A percentile compares a stretch with the other conserved stretches of the same genome.
These are phyloP conservation scores for Steinernema hermaphroditum DNA, from an alignment of 2,888 invertebrate species.

Conservation along the genomic window DNA sequence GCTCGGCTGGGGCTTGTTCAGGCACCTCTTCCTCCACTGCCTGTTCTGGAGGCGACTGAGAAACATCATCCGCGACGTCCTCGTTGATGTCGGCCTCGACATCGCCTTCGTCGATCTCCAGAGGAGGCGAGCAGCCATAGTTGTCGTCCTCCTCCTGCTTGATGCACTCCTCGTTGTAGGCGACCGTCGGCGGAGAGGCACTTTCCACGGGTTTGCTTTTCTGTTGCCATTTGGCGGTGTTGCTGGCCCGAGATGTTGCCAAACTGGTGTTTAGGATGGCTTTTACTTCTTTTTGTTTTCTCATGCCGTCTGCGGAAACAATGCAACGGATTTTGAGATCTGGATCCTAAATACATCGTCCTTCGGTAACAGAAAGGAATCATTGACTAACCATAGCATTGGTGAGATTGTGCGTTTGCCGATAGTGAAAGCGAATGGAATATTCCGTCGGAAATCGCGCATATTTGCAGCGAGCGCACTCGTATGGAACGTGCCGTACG, in stretches of 20 bases:
- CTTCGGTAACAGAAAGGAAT: neutral
- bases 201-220: neutral
- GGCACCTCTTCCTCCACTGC: neutral
- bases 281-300: neutral
- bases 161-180: neutral
- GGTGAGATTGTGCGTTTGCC: neutral
- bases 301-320: neutral
- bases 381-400: no score
- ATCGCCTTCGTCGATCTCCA: neutral
- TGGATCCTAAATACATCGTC: no score
- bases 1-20: neutral
- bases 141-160: neutral
- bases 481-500: neutral
- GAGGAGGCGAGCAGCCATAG: neutral
- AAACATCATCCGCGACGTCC: neutral
- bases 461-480: neutral
- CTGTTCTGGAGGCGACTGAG: neutral
- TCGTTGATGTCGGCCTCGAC: neutral
- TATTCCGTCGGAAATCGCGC: conserved; percentile 13
- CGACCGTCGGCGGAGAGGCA: neutral
- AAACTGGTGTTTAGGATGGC: conserved; percentile 6
- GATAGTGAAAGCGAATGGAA: neutral
- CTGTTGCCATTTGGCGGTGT: no score
- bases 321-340: neutral
- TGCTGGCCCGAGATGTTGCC: neutral